These are phyloP conservation scores for Chironomus striatipennis DNA, from an alignment of 1,140 invertebrate species.

Conservation along the genomic window DNA sequence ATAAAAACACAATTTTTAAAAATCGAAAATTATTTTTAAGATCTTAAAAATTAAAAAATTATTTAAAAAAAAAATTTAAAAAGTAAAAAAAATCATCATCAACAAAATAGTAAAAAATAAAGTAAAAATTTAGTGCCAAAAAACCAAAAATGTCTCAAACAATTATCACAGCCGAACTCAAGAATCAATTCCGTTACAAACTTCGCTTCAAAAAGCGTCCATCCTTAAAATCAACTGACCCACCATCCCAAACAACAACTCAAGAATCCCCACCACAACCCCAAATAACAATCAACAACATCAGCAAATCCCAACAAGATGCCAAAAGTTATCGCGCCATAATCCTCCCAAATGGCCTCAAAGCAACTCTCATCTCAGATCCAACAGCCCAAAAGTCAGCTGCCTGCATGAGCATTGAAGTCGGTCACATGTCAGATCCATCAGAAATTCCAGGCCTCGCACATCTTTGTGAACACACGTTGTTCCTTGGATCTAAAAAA, in stretches of 20 bases:
- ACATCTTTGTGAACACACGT: slow-evolving; percentile 97
- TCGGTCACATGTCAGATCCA: slow-evolving; percentile 75
- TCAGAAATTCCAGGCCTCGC: slow-evolving; percentile 79
- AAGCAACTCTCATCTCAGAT: slow-evolving; percentile 86
- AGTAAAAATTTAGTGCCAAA: too few species aligned
- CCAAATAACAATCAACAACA: neutral
- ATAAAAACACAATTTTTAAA: too few species aligned
- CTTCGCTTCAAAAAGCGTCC: neutral
- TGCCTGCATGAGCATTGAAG: slow-evolving; percentile 69
- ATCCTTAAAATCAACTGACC: neutral
- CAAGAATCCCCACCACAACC: neutral
- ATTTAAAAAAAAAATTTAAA: too few species aligned
- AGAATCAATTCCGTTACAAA: neutral
- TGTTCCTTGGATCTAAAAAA: slow-evolving; percentile 89
- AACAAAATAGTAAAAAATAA: too few species aligned
- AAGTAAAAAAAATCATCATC: too few species aligned
- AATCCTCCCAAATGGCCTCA: slow-evolving; percentile 74
- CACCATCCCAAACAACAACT: neutral
- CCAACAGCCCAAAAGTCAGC: slow-evolving; percentile 86
- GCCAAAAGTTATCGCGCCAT: slow-evolving; percentile 52
- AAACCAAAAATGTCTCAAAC: neutral
- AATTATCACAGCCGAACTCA: neutral
- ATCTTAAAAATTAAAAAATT: too few species aligned
- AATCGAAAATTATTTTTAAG: too few species aligned
- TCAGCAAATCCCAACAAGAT: neutral